Conservation (phyloP, 1,140 invertebrate species). For the Drosophila erecta region DNA sequence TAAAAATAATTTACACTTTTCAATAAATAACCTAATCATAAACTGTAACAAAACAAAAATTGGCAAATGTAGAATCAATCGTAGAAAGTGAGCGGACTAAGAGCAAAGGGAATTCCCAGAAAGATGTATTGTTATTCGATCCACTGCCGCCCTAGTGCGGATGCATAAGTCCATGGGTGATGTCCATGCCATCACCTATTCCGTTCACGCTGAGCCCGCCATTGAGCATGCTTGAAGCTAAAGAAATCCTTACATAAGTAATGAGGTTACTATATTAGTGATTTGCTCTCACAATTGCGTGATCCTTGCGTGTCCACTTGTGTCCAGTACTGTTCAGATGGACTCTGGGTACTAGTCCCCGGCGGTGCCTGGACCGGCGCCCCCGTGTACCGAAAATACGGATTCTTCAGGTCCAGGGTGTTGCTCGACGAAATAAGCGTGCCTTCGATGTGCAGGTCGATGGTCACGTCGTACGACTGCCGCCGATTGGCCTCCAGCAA, state of each 20-base stretch:
- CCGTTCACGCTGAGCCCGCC: slow-evolving; percentile 92
- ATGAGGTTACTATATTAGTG: neutral
- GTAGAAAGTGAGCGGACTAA: slow-evolving; percentile 7
- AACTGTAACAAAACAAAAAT: slow-evolving; percentile 26
- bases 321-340: slow-evolving; percentile 96
- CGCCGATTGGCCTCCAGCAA: slow-evolving; percentile 96
- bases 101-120: slow-evolving; percentile 42
- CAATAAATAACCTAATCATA: slow-evolving; percentile 52
- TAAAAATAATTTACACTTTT: slow-evolving; percentile 46
- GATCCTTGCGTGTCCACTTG: slow-evolving; percentile 89
- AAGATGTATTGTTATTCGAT: slow-evolving; percentile 25
- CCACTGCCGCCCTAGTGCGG: slow-evolving; percentile 49
- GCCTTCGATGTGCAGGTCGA: slow-evolving; percentile 96
- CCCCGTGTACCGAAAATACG: slow-evolving; percentile 97
- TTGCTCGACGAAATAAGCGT: slow-evolving; percentile 93
- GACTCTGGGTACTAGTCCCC: slow-evolving; percentile 94
- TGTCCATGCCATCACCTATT: slow-evolving; percentile 90
- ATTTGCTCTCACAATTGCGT: slow-evolving; percentile 68
- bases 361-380: slow-evolving; percentile 95
- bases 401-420: slow-evolving; percentile 98
- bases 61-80: slow-evolving; percentile 25
- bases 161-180: slow-evolving; percentile 78
- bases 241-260: slow-evolving; percentile 38
- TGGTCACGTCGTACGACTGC: slow-evolving; percentile 99
- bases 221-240: slow-evolving; percentile 92